These are phyloP conservation scores for Cryptocephalus primarius DNA, from an alignment of 2,888 invertebrate genomes.

Conservation along the genomic window DNA sequence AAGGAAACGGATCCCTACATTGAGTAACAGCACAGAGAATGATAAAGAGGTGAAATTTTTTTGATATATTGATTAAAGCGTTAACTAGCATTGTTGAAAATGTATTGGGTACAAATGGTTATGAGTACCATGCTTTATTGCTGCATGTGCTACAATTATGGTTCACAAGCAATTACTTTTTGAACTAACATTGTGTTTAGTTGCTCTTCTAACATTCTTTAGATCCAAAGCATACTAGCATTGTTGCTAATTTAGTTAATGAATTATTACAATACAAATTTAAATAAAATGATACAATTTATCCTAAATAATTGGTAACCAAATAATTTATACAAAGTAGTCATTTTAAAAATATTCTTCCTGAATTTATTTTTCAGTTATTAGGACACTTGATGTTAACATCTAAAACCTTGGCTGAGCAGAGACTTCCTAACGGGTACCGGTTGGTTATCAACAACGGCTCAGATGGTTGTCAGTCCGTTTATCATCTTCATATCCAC, in stretches of 20 bases:
- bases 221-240: too few relatives aligned
- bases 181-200: too few relatives aligned
- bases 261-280: too few relatives aligned
- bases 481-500: conserved; percentile 75
- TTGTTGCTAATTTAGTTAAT: too few relatives aligned
- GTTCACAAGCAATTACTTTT: too few relatives aligned
- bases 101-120: too few relatives aligned
- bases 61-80: not conserved
- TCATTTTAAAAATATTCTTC: too few relatives aligned
- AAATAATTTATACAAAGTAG: not conserved
- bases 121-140: too few relatives aligned
- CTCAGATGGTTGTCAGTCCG: conserved; percentile 67
- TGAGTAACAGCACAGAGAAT: conserved; percentile 48
- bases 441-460: conserved; percentile 73
- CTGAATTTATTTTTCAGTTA: conserved; percentile 38
- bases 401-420: conserved; percentile 53
- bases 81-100: not conserved
- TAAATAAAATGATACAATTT: too few relatives aligned
- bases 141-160: too few relatives aligned
- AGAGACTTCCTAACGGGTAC: conserved; percentile 56
- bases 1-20: conserved; percentile 54
- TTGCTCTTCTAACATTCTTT: too few relatives aligned
- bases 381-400: conserved; percentile 62
- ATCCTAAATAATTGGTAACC: not conserved
- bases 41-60: conserved; percentile 34